These are phyloP conservation scores for Sebastes baramenuke DNA, from an alignment of 2,797 vertebrate genomes.

Conservation along the genomic window DNA sequence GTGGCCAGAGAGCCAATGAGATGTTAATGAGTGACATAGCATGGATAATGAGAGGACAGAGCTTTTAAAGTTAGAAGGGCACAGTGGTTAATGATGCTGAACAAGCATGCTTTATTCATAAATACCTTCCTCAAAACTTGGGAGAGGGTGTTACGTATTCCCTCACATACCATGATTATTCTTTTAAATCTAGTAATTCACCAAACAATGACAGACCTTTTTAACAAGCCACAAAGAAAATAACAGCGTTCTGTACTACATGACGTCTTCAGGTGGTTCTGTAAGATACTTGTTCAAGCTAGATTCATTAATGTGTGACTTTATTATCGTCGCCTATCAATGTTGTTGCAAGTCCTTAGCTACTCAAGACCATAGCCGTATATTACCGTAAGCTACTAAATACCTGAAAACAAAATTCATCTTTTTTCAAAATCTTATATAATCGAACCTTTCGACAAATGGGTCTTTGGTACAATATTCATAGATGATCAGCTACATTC, in stretches of 20 bases:
- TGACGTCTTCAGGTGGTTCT: neutral
- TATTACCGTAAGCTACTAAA: too few species aligned
- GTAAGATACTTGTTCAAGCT: neutral
- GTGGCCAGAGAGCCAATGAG: conserved; percentile 7
- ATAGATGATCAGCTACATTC: neutral
- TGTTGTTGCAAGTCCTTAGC: neutral
- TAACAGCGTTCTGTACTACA: neutral
- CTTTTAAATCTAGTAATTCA: neutral
- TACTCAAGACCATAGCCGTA: neutral
- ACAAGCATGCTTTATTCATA: conserved; percentile 17
- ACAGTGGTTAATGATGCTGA: conserved; percentile 12
- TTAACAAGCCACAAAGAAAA: neutral
- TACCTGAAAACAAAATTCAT: neutral
- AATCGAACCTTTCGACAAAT: neutral
- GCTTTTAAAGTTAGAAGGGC: conserved; percentile 22
- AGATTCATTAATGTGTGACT: neutral
- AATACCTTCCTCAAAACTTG: conserved; percentile 1
- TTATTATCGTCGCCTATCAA: neutral
- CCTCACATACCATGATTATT: neutral
- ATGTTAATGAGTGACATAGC: conserved; percentile 28
- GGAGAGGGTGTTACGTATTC: neutral
- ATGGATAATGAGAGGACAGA: conserved; percentile 8
- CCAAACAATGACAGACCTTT: neutral
- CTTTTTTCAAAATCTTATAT: neutral
- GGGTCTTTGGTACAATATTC: neutral